Percentiles rank a stretch among this genome's conserved stretches.
Conservation (phyloP, 2,888 invertebrate species). For the Nephrocerus scutellatus region DNA sequence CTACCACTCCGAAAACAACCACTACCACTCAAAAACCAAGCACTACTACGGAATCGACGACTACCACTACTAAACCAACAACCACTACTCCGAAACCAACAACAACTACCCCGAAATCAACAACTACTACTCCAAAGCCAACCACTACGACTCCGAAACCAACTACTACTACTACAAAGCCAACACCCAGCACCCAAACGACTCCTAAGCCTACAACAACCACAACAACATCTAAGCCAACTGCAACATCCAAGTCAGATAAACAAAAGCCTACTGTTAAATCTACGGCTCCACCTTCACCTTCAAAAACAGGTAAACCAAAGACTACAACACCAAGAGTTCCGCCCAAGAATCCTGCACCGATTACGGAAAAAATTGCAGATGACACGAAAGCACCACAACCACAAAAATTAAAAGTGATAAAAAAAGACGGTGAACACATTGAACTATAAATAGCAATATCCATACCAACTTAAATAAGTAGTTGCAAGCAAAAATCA, state of each 20-base stretch:
- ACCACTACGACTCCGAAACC: constrained; percentile 23
- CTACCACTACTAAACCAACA: constrained; percentile 24
- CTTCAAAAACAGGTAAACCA: constrained; percentile 22
- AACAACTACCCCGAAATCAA: constrained; percentile 16
- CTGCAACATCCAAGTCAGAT: constrained; percentile 23
- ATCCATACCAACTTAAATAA: too few relatives aligned
- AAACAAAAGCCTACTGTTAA: constrained; percentile 25
- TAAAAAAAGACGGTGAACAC: constrained; percentile 52
- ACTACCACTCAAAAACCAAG: constrained; percentile 24
- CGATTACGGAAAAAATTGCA: constrained; percentile 53
- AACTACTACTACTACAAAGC: constrained; percentile 25
- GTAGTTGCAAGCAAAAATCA: too few relatives aligned
- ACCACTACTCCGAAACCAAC: constrained; percentile 27
- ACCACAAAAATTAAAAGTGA: constrained; percentile 54
- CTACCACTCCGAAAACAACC: constrained; percentile 23
- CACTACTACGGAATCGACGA: constrained; percentile 25
- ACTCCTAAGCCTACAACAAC: constrained; percentile 18
- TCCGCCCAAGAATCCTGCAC: constrained; percentile 43
- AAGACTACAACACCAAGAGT: constrained; percentile 29
- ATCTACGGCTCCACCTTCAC: constrained; percentile 26
- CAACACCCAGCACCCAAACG: constrained; percentile 22
- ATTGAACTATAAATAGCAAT: constrained; percentile 38
- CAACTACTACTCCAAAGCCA: constrained; percentile 20
- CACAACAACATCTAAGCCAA: constrained; percentile 19
- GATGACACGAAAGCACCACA: constrained; percentile 52